phyloP scores from a whole-genome alignment of 1,140 invertebrate species.

The Zaprionus lachaisei region DNA sequence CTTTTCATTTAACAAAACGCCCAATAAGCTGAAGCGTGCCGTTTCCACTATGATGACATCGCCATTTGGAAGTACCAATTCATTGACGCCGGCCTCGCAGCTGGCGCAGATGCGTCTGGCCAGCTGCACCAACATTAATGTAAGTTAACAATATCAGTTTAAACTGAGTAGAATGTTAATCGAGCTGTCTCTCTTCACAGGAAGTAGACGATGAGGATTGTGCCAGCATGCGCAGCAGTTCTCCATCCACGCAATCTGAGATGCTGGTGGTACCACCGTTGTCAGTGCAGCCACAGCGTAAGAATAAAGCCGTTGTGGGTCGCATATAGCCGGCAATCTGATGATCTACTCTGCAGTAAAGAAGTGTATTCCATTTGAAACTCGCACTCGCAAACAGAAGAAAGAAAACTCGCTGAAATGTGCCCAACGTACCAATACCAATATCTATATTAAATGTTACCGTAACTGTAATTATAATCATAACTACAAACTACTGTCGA shows the following conservation, averaged over 20 bases:
- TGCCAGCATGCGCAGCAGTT: conserved; percentile 85
- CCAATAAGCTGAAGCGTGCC: conserved; percentile 95
- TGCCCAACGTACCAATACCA: conserved; percentile 27
- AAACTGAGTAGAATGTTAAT: not conserved
- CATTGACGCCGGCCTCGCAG: conserved; percentile 90
- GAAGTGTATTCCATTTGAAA: conserved; percentile 66
- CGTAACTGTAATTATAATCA: conserved; percentile 15
- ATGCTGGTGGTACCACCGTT: conserved; percentile 90
- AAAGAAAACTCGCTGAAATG: conserved; percentile 32
- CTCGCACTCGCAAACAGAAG: conserved; percentile 23
- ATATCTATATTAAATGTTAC: conserved; percentile 3
- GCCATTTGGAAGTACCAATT: conserved; percentile 92
- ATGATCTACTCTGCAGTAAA: conserved; percentile 23
- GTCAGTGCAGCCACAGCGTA: conserved; percentile 92
- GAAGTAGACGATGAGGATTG: conserved; percentile 87
- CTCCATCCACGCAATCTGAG: conserved; percentile 86
- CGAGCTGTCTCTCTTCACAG: conserved; percentile 81
- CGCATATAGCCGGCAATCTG: conserved; percentile 52
- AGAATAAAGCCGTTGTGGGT: conserved; percentile 86
- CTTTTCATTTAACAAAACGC: conserved; percentile 97
- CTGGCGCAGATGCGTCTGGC: conserved; percentile 92
- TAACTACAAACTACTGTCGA: conserved; percentile 31
- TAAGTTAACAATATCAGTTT: conserved; percentile 85
- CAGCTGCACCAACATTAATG: conserved; percentile 93
- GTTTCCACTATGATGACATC: conserved; percentile 97